Conservation (phyloP, 2,113 vertebrate genomes). For the Cichladusa arquata region DNA sequence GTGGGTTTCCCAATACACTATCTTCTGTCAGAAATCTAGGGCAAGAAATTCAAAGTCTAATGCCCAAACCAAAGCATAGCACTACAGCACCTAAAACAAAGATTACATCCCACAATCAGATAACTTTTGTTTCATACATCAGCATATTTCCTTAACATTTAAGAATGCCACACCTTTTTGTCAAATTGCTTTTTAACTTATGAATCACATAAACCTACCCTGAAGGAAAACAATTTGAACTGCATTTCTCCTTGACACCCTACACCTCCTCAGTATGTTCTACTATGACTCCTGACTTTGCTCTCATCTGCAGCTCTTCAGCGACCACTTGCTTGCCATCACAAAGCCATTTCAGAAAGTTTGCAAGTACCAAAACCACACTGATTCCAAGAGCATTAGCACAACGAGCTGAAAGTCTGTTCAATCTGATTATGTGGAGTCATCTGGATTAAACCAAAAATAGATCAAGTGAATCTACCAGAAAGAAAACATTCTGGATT, state of each 20-base stretch:
- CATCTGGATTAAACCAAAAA: constrained; percentile 47
- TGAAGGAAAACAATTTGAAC: neutral
- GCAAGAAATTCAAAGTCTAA: neutral
- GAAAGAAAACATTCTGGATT: neutral
- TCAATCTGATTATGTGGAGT: constrained; percentile 3
- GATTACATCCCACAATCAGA: neutral
- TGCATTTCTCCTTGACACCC: neutral
- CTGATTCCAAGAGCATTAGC: neutral
- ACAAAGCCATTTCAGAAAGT: neutral
- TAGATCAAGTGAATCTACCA: neutral
- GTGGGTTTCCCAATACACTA: neutral
- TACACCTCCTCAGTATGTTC: fast-evolving
- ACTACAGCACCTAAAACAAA: neutral
- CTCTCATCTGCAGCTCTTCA: neutral
- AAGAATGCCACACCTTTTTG: neutral
- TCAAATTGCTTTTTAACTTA: neutral
- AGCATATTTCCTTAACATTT: neutral
- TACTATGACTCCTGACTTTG: neutral
- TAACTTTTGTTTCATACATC: neutral
- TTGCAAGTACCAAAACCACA: neutral
- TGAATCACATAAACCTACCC: neutral
- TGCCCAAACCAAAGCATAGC: neutral
- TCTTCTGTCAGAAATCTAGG: neutral
- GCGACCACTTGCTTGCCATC: neutral
- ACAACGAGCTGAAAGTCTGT: neutral